Evolutionary conservation across 2,888 invertebrate genomes (phyloP).

Genomic region (Torymus tubicola): DNA sequence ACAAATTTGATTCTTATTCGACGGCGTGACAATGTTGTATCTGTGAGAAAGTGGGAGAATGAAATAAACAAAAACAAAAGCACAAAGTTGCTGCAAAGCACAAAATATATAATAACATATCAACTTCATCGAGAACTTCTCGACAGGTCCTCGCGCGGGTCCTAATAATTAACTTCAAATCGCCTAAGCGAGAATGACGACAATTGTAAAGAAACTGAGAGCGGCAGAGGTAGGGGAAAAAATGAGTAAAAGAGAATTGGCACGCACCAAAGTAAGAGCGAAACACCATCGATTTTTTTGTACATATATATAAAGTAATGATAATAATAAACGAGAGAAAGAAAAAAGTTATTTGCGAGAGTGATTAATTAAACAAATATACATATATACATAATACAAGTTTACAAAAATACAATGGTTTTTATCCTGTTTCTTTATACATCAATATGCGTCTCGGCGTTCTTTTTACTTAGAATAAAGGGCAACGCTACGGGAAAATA

Average conservation of each 20-base stretch:
- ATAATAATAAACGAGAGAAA: slow-evolving; percentile 27
- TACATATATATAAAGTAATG: slow-evolving; percentile 40
- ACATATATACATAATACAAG: slow-evolving; percentile 32
- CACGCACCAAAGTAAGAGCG: slow-evolving; percentile 21
- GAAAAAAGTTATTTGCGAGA: slow-evolving; percentile 5
- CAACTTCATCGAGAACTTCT: too few species aligned
- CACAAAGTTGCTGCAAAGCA: slow-evolving; percentile 15
- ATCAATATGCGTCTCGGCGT: slow-evolving; percentile 44
- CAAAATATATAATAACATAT: background rate
- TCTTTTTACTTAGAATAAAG: slow-evolving; percentile 33
- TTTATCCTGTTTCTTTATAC: slow-evolving; percentile 36
- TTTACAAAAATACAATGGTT: background rate
- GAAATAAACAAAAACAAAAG: background rate
- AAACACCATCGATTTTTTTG: slow-evolving; percentile 48
- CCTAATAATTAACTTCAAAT: too few species aligned
- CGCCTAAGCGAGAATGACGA: too few species aligned
- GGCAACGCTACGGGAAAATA: slow-evolving; percentile 33
- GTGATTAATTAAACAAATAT: slow-evolving; percentile 26
- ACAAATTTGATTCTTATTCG: background rate
- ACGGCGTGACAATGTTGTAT: slow-evolving; percentile 27
- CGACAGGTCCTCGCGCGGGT: too few species aligned
- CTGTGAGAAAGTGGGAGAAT: too few species aligned
- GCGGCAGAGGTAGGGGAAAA: background rate
- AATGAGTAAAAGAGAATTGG: slow-evolving; percentile 20
- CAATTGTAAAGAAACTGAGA: slow-evolving; percentile 1